phyloP scores from a whole-genome alignment of 2,888 invertebrate species.

The Meliscaeva auricollis region DNA sequence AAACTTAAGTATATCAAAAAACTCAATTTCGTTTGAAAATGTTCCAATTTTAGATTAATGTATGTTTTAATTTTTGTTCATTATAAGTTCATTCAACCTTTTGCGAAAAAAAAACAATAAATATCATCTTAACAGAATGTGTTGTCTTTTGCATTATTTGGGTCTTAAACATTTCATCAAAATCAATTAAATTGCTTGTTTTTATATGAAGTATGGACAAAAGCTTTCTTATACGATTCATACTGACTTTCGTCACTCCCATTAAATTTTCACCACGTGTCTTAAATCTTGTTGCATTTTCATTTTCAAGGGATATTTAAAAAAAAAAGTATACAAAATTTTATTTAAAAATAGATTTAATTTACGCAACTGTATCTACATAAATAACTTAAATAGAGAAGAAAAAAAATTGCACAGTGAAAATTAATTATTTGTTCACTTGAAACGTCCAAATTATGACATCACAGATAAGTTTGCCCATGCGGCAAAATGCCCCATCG shows the following conservation, averaged over 20 bases:
- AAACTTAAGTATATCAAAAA: neutral
- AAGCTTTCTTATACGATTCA: neutral
- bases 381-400: neutral
- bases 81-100: slow-evolving; percentile 6
- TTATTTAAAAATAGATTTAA: slow-evolving; percentile 17
- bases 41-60: neutral
- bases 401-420: slow-evolving; percentile 27
- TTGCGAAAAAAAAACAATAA: neutral
- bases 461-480: slow-evolving; percentile 45
- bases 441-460: slow-evolving; percentile 62
- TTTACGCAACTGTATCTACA: neutral
- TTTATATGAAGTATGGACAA: slow-evolving; percentile 32
- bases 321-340: neutral
- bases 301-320: slow-evolving; percentile 11
- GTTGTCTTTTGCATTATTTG: slow-evolving; percentile 16
- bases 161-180: slow-evolving; percentile 3
- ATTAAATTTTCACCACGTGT: neutral
- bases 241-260: slow-evolving; percentile 41
- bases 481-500: neutral
- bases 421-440: slow-evolving; percentile 48
- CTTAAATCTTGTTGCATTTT: slow-evolving; percentile 1
- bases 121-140: neutral
- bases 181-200: slow-evolving; percentile 20
- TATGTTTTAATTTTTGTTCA: neutral
- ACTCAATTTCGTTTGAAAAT: neutral